These are phyloP conservation scores for Drosophila leonis DNA, from an alignment of 2,888 invertebrate species.

Conservation along the genomic window DNA sequence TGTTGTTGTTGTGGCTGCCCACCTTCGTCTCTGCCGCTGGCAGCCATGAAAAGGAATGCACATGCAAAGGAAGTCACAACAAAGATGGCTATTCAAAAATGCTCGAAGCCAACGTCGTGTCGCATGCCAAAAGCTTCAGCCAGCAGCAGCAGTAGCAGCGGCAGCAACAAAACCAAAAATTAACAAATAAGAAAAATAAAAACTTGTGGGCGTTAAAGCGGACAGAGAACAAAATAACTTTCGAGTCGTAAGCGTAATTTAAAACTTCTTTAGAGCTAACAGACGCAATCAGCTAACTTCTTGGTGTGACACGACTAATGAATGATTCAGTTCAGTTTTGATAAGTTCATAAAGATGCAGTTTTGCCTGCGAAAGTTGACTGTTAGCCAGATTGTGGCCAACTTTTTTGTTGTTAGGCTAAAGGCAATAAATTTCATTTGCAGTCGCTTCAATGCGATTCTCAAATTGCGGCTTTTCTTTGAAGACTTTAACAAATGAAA, in stretches of 20 bases:
- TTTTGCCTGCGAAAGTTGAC: constrained; percentile 19
- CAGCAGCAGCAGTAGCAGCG: not conserved
- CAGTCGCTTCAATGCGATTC: not conserved
- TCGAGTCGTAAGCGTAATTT: constrained; percentile 50
- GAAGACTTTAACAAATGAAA: too few relatives aligned
- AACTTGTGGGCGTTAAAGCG: constrained; percentile 4
- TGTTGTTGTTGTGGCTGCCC: constrained; percentile 12
- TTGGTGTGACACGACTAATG: constrained; percentile 19
- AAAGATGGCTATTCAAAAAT: constrained; percentile 47
- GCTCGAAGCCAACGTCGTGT: constrained; percentile 26
- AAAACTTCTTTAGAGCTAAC: constrained; percentile 51
- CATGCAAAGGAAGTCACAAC: constrained; percentile 63
- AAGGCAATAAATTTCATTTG: not conserved
- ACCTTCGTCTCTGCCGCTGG: constrained; percentile 22
- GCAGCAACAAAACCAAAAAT: not conserved
- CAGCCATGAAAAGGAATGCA: constrained; percentile 63
- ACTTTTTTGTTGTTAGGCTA: not conserved
- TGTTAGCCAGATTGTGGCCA: not conserved
- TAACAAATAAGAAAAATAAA: not conserved
- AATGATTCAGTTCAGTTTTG: constrained; percentile 1
- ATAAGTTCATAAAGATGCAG: constrained; percentile 16
- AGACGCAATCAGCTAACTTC: not conserved
- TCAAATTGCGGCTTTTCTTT: not conserved
- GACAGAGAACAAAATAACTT: not conserved
- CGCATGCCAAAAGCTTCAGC: constrained; percentile 44